Percentiles rank a stretch among this genome's conserved stretches.
phyloP scores from a whole-genome alignment of 2,113 vertebrate species.

The Coptodon bakossiorum region DNA sequence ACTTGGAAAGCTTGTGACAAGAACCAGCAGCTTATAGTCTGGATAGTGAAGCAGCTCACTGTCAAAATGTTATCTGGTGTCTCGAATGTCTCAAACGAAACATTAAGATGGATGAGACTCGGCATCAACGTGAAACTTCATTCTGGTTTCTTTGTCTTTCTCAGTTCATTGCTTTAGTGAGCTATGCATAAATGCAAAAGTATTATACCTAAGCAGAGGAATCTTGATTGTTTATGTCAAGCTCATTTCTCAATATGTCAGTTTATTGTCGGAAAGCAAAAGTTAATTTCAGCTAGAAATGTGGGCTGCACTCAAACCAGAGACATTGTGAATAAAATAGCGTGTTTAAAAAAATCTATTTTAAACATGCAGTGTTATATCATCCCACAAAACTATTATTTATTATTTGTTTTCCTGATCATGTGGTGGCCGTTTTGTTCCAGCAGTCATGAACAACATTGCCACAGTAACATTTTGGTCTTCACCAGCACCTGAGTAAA shows the following conservation, averaged over 20 bases:
- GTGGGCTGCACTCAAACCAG: background rate
- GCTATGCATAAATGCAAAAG: background rate
- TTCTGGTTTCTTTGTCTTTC: background rate
- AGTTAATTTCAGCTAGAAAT: background rate
- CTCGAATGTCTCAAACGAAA: background rate
- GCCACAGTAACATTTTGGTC: background rate
- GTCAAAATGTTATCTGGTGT: background rate
- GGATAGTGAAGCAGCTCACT: background rate
- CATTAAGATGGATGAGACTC: background rate
- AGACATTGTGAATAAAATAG: background rate
- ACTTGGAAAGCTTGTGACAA: background rate
- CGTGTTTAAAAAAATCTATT: too few relatives aligned
- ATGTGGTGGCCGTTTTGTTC: background rate
- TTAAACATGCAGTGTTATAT: background rate
- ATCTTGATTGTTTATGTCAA: background rate
- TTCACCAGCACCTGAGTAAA: background rate
- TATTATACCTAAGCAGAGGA: background rate
- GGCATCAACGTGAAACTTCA: background rate
- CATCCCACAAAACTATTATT: accelerated
- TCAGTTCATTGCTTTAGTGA: background rate
- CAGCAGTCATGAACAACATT: background rate
- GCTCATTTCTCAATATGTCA: background rate
- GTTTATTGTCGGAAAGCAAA: background rate
- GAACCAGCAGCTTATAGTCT: background rate
- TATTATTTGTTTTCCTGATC: background rate